Conservation (phyloP, 2,888 invertebrate genomes). For the Lycocerus yunnanus region DNA sequence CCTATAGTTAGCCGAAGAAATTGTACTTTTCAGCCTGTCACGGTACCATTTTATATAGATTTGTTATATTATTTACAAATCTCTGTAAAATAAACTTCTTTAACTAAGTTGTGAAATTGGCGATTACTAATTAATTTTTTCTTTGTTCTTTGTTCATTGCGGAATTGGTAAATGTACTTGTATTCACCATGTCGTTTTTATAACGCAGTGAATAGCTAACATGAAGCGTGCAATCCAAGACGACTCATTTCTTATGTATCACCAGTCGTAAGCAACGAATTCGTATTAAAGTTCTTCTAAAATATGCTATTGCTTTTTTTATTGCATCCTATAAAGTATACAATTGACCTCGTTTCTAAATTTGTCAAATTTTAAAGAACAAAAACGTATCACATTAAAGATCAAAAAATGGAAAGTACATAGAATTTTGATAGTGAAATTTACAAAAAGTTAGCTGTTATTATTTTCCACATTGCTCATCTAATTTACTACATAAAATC, state of each 20-base stretch:
- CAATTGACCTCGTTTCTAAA: conserved; percentile 13
- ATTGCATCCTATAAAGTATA: conserved; percentile 9
- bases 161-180: conserved; percentile 5
- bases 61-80: background rate
- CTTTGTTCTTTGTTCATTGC: background rate
- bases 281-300: conserved; percentile 13
- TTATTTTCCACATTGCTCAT: background rate
- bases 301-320: conserved; percentile 14
- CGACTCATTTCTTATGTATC: conserved; percentile 16
- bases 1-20: too few relatives aligned
- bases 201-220: conserved; percentile 5
- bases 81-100: background rate
- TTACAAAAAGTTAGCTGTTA: background rate
- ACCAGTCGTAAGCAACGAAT: conserved; percentile 13
- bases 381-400: background rate
- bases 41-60: background rate
- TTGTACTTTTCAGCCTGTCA: too few relatives aligned
- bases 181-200: conserved; percentile 4
- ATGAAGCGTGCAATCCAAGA: conserved; percentile 7
- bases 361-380: conserved; percentile 11
- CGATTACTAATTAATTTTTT: background rate
- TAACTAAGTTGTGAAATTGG: conserved; percentile 1
- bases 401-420: background rate
- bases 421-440: background rate
- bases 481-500: background rate